These are phyloP conservation scores for Ochropleura leucogaster DNA, from an alignment of 2,888 invertebrate genomes.

Conservation along the genomic window DNA sequence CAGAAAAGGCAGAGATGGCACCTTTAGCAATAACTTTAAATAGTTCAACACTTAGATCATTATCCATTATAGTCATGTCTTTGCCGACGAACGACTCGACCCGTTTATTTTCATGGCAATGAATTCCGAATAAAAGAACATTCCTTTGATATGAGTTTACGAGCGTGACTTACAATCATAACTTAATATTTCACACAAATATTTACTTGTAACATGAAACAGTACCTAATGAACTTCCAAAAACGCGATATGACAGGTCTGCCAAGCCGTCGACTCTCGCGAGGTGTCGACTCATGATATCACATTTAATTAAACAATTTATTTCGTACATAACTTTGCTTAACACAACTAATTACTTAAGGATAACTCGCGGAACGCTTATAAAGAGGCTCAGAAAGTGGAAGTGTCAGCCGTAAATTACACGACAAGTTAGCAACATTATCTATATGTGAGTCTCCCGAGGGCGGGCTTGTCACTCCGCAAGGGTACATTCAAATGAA, in stretches of 20 bases:
- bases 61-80: slow-evolving; percentile 51
- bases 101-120: slow-evolving; percentile 61
- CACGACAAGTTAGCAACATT: slow-evolving; percentile 66
- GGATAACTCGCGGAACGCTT: slow-evolving; percentile 63
- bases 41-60: slow-evolving; percentile 28
- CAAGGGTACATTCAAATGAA: slow-evolving; percentile 51
- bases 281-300: slow-evolving; percentile 52
- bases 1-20: neutral
- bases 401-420: slow-evolving; percentile 63
- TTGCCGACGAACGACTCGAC: slow-evolving; percentile 26
- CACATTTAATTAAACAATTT: slow-evolving; percentile 60
- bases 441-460: slow-evolving; percentile 55
- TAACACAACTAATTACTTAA: slow-evolving; percentile 65
- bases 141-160: slow-evolving; percentile 50
- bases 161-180: slow-evolving; percentile 45
- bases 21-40: slow-evolving; percentile 32
- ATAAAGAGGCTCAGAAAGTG: slow-evolving; percentile 62
- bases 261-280: slow-evolving; percentile 11
- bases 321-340: slow-evolving; percentile 60
- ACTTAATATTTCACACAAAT: slow-evolving; percentile 26
- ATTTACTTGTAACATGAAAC: slow-evolving; percentile 17
- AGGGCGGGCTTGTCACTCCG: slow-evolving; percentile 41
- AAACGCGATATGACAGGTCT: slow-evolving; percentile 14
- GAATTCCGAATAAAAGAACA: slow-evolving; percentile 56
- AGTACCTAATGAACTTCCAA: slow-evolving; percentile 14